Evolutionary conservation across 2,888 invertebrate genomes (phyloP), one percentile per base, ranked within the genome.

Genomic region (Dysmachus trigonus): DNA sequence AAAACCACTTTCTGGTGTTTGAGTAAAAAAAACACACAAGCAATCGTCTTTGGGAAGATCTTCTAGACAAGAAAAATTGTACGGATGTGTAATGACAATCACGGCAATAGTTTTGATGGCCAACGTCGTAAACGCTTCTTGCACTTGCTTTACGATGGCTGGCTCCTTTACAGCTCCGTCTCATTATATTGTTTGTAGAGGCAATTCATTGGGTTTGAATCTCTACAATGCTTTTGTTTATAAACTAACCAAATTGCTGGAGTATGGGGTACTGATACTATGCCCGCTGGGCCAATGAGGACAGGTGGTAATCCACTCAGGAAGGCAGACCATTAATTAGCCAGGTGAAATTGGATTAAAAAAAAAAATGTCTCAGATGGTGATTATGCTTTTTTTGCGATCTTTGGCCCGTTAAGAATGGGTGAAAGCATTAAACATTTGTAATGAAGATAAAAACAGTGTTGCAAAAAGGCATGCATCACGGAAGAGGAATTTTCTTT

Each of bases 1-100:
- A 81, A 53, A 62, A 81, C 62, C 81, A 81, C 53, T 53, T 81
- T 81, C 77, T 6, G 47, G 47, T 77, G 22, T 77, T 62, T 62
- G 62, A 4, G 10, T 3, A 27, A 47, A 41, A 41, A 51, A 22
- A 81, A 35, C 81, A 6, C 81, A 6, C 53, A n/a, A 79, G 31
- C 47, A 22, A 30, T 7, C 18, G 62, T 62, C 62, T 62, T 27
- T 53, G 51, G 31, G 33, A 31, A 31, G 53, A 62, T 62, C 77
- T 31, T 62, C 77, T 18, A 53, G 53, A 18, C 31, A 53, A 33
- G 27, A 77, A 53, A 53, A 30, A 81, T 81, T 81, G 51, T 18
- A 53, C 81, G 53, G 53, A 31, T 62, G 53, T 35, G 31, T 53
- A 62, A 53, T 62, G 53, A 62, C 81, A 81, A 33, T 47, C 41